A percentile compares a stretch with the other conserved stretches of the same genome.
Conservation (phyloP, 2,888 invertebrate species). For the Pandemis heparana region DNA sequence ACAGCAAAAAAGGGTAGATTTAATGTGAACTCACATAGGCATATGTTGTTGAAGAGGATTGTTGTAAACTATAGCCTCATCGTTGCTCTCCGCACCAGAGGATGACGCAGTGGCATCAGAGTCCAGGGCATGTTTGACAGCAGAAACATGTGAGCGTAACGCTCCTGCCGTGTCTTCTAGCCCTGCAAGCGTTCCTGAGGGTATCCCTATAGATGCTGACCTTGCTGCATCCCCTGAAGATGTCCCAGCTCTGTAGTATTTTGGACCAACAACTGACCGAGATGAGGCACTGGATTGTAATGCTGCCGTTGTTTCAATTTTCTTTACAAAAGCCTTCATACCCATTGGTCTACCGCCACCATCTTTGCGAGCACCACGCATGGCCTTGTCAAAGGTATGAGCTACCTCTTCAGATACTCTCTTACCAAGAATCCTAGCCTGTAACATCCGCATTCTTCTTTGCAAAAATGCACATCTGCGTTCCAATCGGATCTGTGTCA, state of each 20-base stretch:
- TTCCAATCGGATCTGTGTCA: conserved; percentile 87
- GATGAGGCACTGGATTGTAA: conserved; percentile 78
- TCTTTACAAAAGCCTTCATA: conserved; percentile 76
- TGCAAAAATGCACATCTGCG: conserved; percentile 90
- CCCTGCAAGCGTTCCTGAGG: conserved; percentile 89
- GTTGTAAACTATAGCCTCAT: conserved; percentile 93
- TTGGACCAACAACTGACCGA: conserved; percentile 69
- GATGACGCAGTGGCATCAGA: conserved; percentile 97
- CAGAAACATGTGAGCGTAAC: conserved; percentile 89
- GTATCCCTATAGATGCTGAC: conserved; percentile 83
- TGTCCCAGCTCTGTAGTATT: conserved; percentile 81
- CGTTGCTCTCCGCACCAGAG: conserved; percentile 97
- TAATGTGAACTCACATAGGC: conserved; percentile 90
- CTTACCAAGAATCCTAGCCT: conserved; percentile 90
- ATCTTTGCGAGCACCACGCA: conserved; percentile 88
- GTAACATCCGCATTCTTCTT: conserved; percentile 90
- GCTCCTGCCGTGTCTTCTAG: conserved; percentile 91
- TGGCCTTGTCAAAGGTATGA: conserved; percentile 88
- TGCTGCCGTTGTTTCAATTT: conserved; percentile 75
- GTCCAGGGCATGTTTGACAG: conserved; percentile 92
- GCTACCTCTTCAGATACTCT: conserved; percentile 92
- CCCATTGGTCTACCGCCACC: conserved; percentile 78
- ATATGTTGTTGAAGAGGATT: conserved; percentile 91
- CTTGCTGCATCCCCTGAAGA: conserved; percentile 92
- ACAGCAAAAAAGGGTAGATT: conserved; percentile 35